Base-by-base conservation (phyloP, 2,113 vertebrate genomes). In the Hippoglossus stenolepis region DNA sequence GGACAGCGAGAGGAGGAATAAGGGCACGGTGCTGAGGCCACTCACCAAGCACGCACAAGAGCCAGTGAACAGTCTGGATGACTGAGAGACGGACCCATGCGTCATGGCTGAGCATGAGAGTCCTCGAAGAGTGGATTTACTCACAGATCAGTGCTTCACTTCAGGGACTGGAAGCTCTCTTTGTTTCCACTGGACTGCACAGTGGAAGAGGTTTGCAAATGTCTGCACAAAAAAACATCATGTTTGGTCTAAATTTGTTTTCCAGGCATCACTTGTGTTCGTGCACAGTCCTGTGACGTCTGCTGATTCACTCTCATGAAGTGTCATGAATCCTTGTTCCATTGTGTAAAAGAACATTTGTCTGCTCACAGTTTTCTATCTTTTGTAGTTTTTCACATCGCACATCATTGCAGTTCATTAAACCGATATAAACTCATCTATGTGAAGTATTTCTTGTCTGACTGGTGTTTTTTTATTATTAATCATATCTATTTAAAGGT, bases 1-100 rank as follows among this genome's bases (percentile, higher is more conserved):
- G 5, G 89, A 94, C 75, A 94, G 92, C 0, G 94, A 96, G 85
- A 72, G 28, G 80, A 91, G 60, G 68, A 96, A 95, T 20, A 43
- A 94, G 65, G 93, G 85, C 24, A 13, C 40, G 2, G 85, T 71
- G 73, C 92, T 96, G n/a, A 92, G 93, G 60, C 94, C 94, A 1
- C 93, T 96, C 9, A 66, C 87, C 70, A 91, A 93, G 70, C 82
- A 92, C 1, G 62, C 66, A 43, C 76, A 70, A 5, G 72, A 65
- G 56, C 84, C 82, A 3, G 72, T 80, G 51, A 76, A 86, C 60
- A 82, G 85, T 61, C 82, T 92, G 11, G 89, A 90, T 51, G 88
- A 93, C 85, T 95, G 86, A 91, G 45, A 7, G 64, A 61, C 24
- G 17, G 66, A 69, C 63, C 13, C 53, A 51, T 14, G 28, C 60